Percentiles rank a stretch among this genome's conserved stretches.
phyloP scores from a whole-genome alignment of 2,113 vertebrate genomes.

The Anthoscopus minutus region DNA sequence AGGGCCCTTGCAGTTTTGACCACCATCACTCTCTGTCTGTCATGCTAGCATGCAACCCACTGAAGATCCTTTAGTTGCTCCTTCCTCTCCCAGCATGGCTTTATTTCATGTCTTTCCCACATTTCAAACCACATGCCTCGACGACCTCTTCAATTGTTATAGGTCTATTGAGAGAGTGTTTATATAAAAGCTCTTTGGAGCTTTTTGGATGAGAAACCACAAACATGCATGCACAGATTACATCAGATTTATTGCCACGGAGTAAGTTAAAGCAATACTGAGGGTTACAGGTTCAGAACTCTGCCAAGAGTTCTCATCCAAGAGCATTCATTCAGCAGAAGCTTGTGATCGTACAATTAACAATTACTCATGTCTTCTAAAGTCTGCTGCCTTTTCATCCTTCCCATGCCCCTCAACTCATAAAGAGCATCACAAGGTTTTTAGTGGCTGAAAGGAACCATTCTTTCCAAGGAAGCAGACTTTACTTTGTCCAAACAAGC shows the following conservation, averaged over 20 bases:
- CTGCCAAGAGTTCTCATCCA: not conserved
- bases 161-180: slow-evolving; percentile 38
- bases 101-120: slow-evolving; percentile 22
- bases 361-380: not conserved
- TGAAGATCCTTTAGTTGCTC: not conserved
- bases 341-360: not conserved
- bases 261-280: not conserved
- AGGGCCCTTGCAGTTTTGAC: not conserved
- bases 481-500: not conserved
- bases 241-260: slow-evolving; percentile 26
- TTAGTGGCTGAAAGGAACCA: not conserved
- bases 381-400: not conserved
- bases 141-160: slow-evolving; percentile 11
- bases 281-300: slow-evolving; percentile 30
- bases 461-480: not conserved
- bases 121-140: not conserved
- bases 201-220: slow-evolving; percentile 50
- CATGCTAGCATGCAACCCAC: not conserved
- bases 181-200: slow-evolving; percentile 46
- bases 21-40: not conserved
- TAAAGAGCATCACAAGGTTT: not conserved
- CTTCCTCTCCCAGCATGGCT: not conserved
- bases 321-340: not conserved
- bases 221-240: slow-evolving; percentile 12
- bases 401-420: not conserved